phyloP scores from a whole-genome alignment of 2,113 vertebrate genomes.

The Romanogobio albipinnatus region DNA sequence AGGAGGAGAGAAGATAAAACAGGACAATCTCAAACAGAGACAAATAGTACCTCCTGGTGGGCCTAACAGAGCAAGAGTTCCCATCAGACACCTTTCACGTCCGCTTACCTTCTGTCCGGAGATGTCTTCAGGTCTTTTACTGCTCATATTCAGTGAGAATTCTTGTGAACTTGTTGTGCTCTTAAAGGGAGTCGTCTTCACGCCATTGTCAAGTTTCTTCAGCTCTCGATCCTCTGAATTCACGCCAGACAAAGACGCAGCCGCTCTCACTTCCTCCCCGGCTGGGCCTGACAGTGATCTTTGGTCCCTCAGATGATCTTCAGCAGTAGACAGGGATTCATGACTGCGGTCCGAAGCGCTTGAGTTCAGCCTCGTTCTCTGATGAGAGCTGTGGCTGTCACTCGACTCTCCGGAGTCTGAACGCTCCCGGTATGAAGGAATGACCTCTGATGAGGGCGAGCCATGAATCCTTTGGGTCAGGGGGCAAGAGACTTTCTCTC shows the following conservation, averaged over 20 bases:
- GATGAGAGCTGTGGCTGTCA: conserved; percentile 57
- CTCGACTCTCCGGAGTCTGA: conserved; percentile 69
- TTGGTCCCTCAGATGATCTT: conserved; percentile 59
- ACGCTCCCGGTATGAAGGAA: conserved; percentile 64
- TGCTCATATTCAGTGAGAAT: conserved; percentile 54
- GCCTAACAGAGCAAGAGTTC: not conserved
- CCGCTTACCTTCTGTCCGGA: conserved; percentile 65
- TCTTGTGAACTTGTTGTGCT: conserved; percentile 47
- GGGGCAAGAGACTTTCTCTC: conserved; percentile 67
- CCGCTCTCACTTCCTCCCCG: conserved; percentile 49
- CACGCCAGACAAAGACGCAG: conserved; percentile 61
- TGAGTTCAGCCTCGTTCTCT: conserved; percentile 64
- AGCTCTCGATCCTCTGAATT: conserved; percentile 57
- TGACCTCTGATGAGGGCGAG: conserved; percentile 63
- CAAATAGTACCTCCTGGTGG: conserved; percentile 72
- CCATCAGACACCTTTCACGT: not conserved
- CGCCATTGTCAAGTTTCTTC: conserved; percentile 24
- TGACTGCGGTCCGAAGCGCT: conserved; percentile 65
- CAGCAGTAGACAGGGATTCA: conserved; percentile 37
- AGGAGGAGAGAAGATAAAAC: conserved; percentile 11
- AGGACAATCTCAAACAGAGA: conserved; percentile 38
- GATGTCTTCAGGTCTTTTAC: conserved; percentile 36
- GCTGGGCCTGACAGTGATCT: conserved; percentile 58
- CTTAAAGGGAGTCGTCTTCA: conserved; percentile 61
- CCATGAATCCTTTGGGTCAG: conserved; percentile 62